phyloP scores from a whole-genome alignment of 1,140 invertebrate genomes.

The Cyclina sinensis region DNA sequence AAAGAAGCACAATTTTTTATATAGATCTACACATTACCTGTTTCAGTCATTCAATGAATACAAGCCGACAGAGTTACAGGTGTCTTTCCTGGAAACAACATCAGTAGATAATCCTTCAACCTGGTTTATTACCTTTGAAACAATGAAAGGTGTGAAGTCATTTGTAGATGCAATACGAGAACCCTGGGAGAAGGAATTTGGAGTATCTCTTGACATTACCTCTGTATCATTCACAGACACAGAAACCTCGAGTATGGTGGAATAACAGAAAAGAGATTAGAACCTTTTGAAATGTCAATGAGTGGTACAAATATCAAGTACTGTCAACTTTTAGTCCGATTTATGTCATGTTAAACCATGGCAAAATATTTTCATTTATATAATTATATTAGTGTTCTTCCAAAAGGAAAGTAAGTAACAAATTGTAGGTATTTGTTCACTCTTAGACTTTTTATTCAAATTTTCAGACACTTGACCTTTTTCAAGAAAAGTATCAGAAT shows the following conservation, averaged over 20 bases:
- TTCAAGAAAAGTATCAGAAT: too few relatives aligned
- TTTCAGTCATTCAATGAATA: slow-evolving; percentile 78
- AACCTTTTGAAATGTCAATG: too few relatives aligned
- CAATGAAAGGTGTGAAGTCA: slow-evolving; percentile 70
- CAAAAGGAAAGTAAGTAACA: too few relatives aligned
- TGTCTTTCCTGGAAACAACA: slow-evolving; percentile 78
- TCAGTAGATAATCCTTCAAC: slow-evolving; percentile 73
- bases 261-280: neutral
- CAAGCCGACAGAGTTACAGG: slow-evolving; percentile 68
- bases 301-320: too few relatives aligned
- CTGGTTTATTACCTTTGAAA: slow-evolving; percentile 81
- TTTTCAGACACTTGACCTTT: too few relatives aligned
- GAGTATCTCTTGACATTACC: slow-evolving; percentile 79
- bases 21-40: neutral
- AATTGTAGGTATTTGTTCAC: too few relatives aligned
- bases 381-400: too few relatives aligned
- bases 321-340: too few relatives aligned
- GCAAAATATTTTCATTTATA: too few relatives aligned
- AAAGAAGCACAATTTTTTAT: too few relatives aligned
- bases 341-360: too few relatives aligned
- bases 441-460: too few relatives aligned
- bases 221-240: slow-evolving; percentile 60
- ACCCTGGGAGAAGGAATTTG: slow-evolving; percentile 83
- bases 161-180: slow-evolving; percentile 78
- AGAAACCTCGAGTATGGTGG: neutral